These are phyloP conservation scores for Fulica atra DNA, from an alignment of 2,113 vertebrate genomes.

Conservation along the genomic window DNA sequence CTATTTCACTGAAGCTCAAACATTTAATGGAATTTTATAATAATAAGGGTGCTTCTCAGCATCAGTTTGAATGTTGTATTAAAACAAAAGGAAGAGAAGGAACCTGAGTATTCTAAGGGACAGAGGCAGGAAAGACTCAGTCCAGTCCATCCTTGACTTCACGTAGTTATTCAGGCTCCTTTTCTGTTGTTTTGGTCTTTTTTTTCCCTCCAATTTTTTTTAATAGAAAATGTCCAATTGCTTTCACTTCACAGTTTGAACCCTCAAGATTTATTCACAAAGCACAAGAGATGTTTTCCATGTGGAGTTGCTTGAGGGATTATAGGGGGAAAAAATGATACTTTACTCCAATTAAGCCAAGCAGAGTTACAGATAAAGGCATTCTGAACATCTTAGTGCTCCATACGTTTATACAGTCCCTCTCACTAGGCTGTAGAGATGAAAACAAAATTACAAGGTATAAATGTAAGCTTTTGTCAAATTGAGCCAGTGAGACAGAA, in stretches of 20 bases:
- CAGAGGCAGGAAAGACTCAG: not conserved
- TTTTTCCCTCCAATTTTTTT: not conserved
- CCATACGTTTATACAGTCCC: not conserved
- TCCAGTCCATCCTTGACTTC: not conserved
- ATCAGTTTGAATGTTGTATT: not conserved
- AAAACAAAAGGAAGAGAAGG: not conserved
- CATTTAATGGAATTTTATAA: not conserved
- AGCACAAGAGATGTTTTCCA: conserved; percentile 42
- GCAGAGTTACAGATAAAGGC: conserved; percentile 29
- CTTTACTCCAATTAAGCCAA: conserved; percentile 54
- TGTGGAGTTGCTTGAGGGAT: conserved; percentile 30
- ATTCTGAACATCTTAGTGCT: not conserved
- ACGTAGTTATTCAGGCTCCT: conserved; percentile 13
- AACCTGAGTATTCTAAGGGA: not conserved
- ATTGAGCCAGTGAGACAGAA: not conserved
- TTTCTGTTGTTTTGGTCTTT: not conserved
- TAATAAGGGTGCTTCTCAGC: not conserved
- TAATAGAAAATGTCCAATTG: conserved; percentile 20
- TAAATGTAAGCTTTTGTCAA: not conserved
- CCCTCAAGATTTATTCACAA: conserved; percentile 47
- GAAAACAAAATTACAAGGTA: not conserved
- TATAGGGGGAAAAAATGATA: conserved; percentile 3
- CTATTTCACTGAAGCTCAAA: not conserved
- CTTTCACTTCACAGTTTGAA: conserved; percentile 50
- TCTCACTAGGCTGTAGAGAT: not conserved